Base-by-base conservation (phyloP, 2,113 vertebrate genomes). In the Aspiorhynchus laticeps region DNA sequence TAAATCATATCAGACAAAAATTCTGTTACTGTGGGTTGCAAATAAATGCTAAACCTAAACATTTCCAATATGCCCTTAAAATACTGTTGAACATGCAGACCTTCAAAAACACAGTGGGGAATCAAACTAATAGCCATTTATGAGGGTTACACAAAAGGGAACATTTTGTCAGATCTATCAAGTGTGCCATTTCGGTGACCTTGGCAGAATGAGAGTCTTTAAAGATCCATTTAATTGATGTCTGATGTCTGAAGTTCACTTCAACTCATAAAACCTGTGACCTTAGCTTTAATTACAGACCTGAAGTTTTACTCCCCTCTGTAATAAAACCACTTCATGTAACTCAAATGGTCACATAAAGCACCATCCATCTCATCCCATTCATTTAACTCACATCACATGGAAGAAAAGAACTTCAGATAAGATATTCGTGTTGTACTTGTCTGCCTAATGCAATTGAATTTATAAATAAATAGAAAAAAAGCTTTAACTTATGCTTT, bases 281-380 rank as follows among this genome's bases (percentile, higher is more conserved):
- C 82, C 82, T 84, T 84, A 74, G 82, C 69, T 74, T 84, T 84
- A 84, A 84, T 74, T 84, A 84, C n/a, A 84, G 46, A 59, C 67
- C 69, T 26, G 33, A 74, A 74, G 31, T 74, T 74, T 84, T 84
- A 59, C 69, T 74, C 33, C 48, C 69, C 33, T 26, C 21, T 84
- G 51, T 19, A 84, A 84, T 84, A 84, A 84, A 74, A 74, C 48
- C 48, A 41, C 67, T 84, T 74, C 48, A 84, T 84, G 82, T 71
- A 71, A 80, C 43, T 48, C 65, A 69, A 19, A 69, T 71, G 38
- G 63, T 41, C 63, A 7, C 63, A 69, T 83, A 83, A 83, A 83
- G 67, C 17, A 63, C 14, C 4, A 15, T 63, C 21, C 33, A 46
- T 31, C 19, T 73, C 46, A 53, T 83, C 63, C 46, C 67, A 71